Base-by-base conservation (phyloP, 2,113 vertebrate genomes). In the Bujurquina vittata region DNA sequence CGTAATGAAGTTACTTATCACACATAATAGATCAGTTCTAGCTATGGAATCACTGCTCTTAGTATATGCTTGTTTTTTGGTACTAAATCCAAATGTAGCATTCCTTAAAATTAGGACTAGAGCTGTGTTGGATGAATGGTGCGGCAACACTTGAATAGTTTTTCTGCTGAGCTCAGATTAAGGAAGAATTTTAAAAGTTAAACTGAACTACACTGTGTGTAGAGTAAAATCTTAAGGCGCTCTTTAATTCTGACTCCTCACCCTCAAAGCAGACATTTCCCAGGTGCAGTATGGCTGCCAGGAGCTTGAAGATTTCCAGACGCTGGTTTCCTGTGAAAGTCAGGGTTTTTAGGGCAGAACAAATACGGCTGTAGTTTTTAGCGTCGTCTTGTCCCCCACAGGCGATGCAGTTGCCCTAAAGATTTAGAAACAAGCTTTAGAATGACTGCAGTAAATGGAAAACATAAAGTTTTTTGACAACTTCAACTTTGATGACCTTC, bases 181-280 rank as follows among this genome's bases (percentile, higher is more conserved):
- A 15, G 9, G n/a, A 58, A 65, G 9, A 7, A 80, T 69, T 33
- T 33, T 33, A 33, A 72, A 58, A 29, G 23, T 8, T 31, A 23
- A 74, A 61, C 7, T 40, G 26, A 74, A 37, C 10, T 29, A 8
- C 2, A 58, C 18, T 55, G 0, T 37, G 56, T 26, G 67, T 2
- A 63, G 49, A 20, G 6, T 35, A 56, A 75, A 54, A 10, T 31
- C 10, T 54, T 59, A 7, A 4, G 3, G 49, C 17, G 17, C 37
- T 33, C 31, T 52, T 20, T 73, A 46, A 56, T 12, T 15, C 29
- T 43, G 8, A 0, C 10, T 2, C 22, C 84, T 85, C 59, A 99
- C 98, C 96, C 94, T 96, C 87, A 2, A 99, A 99, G 17, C 91
- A 88, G n/a, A 98, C 54, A 0, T 99, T 99, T 2, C 98, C 98